Evolutionary conservation across 1,140 invertebrate genomes (phyloP), one percentile per base, ranked within the genome.

Genomic region (Sweltsa coloradensis): DNA sequence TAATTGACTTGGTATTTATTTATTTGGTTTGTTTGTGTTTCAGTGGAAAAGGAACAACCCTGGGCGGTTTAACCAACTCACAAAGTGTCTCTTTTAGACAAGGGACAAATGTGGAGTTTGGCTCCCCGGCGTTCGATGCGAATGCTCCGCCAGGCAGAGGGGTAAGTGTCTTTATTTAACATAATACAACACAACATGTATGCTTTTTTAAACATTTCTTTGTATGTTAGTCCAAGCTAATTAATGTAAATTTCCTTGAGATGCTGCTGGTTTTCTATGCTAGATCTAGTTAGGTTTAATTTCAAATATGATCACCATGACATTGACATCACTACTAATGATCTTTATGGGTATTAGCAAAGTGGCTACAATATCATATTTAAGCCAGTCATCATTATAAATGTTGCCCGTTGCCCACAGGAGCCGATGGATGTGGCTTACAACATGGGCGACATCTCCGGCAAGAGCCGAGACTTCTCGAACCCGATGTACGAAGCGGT

Each of bases 401-500:
- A n/a, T n/a, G n/a, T n/a, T n/a, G n/a, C n/a, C 49, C 31, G 16
- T 49, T 34, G 5, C 29, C 19, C n/a, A n/a, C n/a, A 47, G 46
- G 50, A 76, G 53, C 71, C 74, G 1, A 58, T 81, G 51, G 83
- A 90, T 57, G 80, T 80, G 23, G 83, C 85, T 31, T 89, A 87
- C 62, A 81, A 77, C 55, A 65, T 88, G 41, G 75, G 76, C 34
- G 79, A 85, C 39, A 72, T 83, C 24, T 72, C 73, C 51, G 69
- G 68, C 49, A 88, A 88, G 62, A 82, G 81, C 41, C 74, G 89
- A 42, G 90, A 96, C 66, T 95, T 96, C 67, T 85, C 83, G 58
- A 96, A 95, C 70, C 92, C 92, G 7, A 93, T 97, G 89, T 97
- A 94, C 63, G 91, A 96, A 58, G 89, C 77, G 1, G 78, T 86